phyloP scores from a whole-genome alignment of 2,888 invertebrate species.

The Willowsia nigromaculata region DNA sequence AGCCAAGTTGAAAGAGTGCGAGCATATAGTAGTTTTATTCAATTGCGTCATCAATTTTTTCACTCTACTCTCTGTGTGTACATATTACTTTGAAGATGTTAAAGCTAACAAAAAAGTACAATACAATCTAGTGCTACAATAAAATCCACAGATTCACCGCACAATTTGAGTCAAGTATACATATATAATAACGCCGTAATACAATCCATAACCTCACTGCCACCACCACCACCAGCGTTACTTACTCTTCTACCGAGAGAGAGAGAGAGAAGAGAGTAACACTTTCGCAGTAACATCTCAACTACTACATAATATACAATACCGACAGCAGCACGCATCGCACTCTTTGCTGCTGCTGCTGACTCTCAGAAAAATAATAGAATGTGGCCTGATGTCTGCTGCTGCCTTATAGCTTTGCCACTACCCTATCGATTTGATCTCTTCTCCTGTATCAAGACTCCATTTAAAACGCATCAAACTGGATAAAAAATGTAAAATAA shows the following conservation, averaged over 20 bases:
- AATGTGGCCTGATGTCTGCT: slow-evolving; percentile 57
- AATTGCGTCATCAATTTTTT: slow-evolving; percentile 67
- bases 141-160: slow-evolving; percentile 22
- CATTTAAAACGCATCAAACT: slow-evolving; percentile 75
- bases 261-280: slow-evolving; percentile 22
- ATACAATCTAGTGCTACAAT: slow-evolving; percentile 30
- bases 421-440: slow-evolving; percentile 74
- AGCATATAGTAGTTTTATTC: slow-evolving; percentile 47
- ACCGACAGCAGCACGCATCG: slow-evolving; percentile 22
- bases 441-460: slow-evolving; percentile 72
- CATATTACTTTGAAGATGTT: slow-evolving; percentile 28
- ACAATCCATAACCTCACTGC: slow-evolving; percentile 34
- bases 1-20: not conserved
- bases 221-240: not conserved
- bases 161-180: not conserved
- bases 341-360: slow-evolving; percentile 20
- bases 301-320: slow-evolving; percentile 30
- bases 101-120: slow-evolving; percentile 55
- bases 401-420: slow-evolving; percentile 35
- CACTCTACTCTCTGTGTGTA: not conserved
- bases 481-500: slow-evolving; percentile 75
- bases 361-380: slow-evolving; percentile 47
- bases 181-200: slow-evolving; percentile 5
- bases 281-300: slow-evolving; percentile 58
- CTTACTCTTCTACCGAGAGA: not conserved